A percentile compares a stretch with the other conserved stretches of the same genome.
phyloP scores from a whole-genome alignment of 2,888 invertebrate genomes.

The Cerastis leucographa region DNA sequence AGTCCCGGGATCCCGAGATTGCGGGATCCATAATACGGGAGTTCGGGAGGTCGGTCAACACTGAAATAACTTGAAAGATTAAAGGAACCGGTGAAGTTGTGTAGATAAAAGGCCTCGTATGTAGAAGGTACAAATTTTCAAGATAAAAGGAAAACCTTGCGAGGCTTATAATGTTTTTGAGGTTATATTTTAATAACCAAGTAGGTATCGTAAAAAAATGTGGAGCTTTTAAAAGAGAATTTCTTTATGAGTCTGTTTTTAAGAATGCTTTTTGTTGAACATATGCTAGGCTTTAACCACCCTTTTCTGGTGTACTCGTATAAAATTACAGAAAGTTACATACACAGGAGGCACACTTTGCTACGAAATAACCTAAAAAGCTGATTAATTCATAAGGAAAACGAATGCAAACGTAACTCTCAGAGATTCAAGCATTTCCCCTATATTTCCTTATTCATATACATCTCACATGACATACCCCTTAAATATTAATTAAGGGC shows the following conservation, averaged over 20 bases:
- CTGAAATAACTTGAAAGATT: conserved; percentile 55
- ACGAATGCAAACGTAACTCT: not conserved
- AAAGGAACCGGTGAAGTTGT: conserved; percentile 34
- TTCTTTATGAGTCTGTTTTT: not conserved
- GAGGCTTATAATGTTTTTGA: conserved; percentile 36
- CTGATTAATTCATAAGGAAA: conserved; percentile 28
- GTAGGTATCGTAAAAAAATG: conserved; percentile 21
- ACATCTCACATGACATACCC: conserved; percentile 25
- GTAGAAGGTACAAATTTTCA: conserved; percentile 34
- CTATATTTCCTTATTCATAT: conserved; percentile 39
- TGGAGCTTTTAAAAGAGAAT: conserved; percentile 1
- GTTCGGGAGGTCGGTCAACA: conserved; percentile 31
- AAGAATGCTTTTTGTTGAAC: not conserved
- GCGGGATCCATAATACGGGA: conserved; percentile 21
- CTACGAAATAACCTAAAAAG: not conserved
- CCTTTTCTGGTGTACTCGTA: not conserved
- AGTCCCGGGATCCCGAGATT: conserved; percentile 19
- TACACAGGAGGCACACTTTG: not conserved
- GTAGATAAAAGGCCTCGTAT: conserved; percentile 22
- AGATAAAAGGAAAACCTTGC: conserved; percentile 43
- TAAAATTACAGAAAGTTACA: not conserved
- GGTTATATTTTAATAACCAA: conserved; percentile 31
- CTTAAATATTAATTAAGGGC: conserved; percentile 55
- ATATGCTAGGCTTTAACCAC: not conserved
- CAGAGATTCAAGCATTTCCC: conserved; percentile 2